Evolutionary conservation across 2,888 invertebrate genomes (phyloP), one percentile per base, ranked within the genome.

Genomic region (Pterostichus madidus): DNA sequence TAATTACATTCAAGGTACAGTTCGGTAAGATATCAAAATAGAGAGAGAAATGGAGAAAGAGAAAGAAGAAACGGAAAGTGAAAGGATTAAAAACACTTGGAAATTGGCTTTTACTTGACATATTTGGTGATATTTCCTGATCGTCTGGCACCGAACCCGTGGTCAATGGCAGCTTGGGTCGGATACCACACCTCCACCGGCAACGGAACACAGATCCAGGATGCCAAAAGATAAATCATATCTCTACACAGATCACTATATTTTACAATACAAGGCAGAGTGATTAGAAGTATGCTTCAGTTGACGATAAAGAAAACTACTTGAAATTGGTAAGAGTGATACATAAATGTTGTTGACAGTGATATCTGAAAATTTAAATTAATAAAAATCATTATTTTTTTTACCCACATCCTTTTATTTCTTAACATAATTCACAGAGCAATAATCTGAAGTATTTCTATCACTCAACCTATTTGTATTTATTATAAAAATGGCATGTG

Each of bases 101-200:
- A 71, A 2, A 46, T 71, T 46, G 71, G 71, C 71, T 71, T 68
- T 68, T 71, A 71, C 71, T 24, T 46, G 44, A 71, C 44, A 44
- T 35, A 39, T 68, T 68, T 68, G 68, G 35, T 68, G 68, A 68
- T 68, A 68, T 68, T 68, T 68, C 68, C 68, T 68, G 68, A 35
- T 68, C 13, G 44, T 39, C 44, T 39, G 39, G 46, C 17, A 44
- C 44, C 44, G 44, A 71, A 35, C 49, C 59, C 5, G 31, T 59
- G 59, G n/a, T 10, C 59, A 6, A 59, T 31, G 17, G 71, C 46
- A 44, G 31, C 46, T 17, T 17, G 46, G 44, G 71, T 44, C 44
- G 31, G 13, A 64, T 13, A 64, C 64, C 35, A 64, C 64, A 13
- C 32, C 64, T 64, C 35, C 35, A 8, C 59, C 5, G 31, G 11